These are phyloP conservation scores for Drosophila malerkotliana DNA, from an alignment of 1,140 invertebrate species.

Conservation along the genomic window DNA sequence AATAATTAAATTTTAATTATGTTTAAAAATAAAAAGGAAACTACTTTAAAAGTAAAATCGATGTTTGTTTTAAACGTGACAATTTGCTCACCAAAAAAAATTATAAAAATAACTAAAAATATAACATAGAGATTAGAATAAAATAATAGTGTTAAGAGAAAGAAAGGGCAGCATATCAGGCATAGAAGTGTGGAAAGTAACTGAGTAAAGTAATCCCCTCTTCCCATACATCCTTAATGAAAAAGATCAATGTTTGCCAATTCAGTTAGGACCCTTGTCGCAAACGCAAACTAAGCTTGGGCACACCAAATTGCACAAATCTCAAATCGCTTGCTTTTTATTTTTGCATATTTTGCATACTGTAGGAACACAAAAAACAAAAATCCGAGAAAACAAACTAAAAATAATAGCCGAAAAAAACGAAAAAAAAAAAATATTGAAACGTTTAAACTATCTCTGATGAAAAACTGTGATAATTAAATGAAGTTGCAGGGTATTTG, in stretches of 20 bases:
- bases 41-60: slow-evolving; percentile 73
- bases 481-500: slow-evolving; percentile 84
- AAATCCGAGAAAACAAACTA: slow-evolving; percentile 30
- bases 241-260: slow-evolving; percentile 5
- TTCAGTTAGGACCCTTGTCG: slow-evolving; percentile 6
- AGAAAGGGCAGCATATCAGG: slow-evolving; percentile 37
- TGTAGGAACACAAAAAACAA: slow-evolving; percentile 41
- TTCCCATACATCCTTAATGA: slow-evolving; percentile 23
- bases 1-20: slow-evolving; percentile 76
- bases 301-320: slow-evolving; percentile 36
- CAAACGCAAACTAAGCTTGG: background rate
- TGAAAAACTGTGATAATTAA: slow-evolving; percentile 83
- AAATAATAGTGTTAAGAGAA: slow-evolving; percentile 6
- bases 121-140: slow-evolving; percentile 6
- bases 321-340: slow-evolving; percentile 44
- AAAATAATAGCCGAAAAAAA: slow-evolving; percentile 21
- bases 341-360: slow-evolving; percentile 45
- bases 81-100: slow-evolving; percentile 44
- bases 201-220: background rate
- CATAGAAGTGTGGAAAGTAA: slow-evolving; percentile 33
- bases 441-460: slow-evolving; percentile 79
- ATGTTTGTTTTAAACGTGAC: slow-evolving; percentile 67
- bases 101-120: background rate
- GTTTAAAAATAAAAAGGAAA: slow-evolving; percentile 62
- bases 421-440: slow-evolving; percentile 31